Conservation (phyloP, 2,888 invertebrate species). For the Tupiocoris notatus region DNA sequence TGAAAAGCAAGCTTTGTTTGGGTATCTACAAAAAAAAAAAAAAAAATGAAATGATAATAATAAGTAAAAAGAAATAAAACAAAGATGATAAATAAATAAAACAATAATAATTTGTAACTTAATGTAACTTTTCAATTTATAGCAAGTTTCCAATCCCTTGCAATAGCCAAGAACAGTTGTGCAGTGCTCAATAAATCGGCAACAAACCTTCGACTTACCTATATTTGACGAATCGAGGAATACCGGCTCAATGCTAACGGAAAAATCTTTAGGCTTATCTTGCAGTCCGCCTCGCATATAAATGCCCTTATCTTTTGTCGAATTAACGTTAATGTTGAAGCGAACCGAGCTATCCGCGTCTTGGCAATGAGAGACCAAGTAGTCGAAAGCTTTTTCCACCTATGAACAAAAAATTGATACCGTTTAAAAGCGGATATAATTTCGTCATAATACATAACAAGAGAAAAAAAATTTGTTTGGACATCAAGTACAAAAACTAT, state of each 20-base stretch:
- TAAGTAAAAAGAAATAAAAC: not conserved
- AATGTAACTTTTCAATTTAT: too few species aligned
- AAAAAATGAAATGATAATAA: not conserved
- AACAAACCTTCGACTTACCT: too few species aligned
- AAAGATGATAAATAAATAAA: not conserved
- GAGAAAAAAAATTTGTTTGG: too few species aligned
- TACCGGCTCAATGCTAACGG: constrained; percentile 78
- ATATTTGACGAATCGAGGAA: constrained; percentile 69
- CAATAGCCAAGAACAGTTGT: too few species aligned
- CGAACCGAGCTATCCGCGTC: constrained; percentile 69
- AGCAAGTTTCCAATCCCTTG: not conserved
- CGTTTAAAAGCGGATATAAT: too few species aligned
- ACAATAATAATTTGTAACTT: not conserved
- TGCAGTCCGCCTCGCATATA: constrained; percentile 73
- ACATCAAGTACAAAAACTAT: too few species aligned
- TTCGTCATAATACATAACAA: too few species aligned
- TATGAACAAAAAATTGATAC: too few species aligned
- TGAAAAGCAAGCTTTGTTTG: constrained; percentile 77
- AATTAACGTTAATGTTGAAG: constrained; percentile 67
- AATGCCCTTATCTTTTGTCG: constrained; percentile 73
- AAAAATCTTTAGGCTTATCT: constrained; percentile 67
- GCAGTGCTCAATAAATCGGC: too few species aligned
- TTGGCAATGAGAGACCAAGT: constrained; percentile 64
- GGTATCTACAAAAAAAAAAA: constrained; percentile 57
- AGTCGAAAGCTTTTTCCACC: constrained; percentile 87